Evolutionary conservation across 2,113 vertebrate genomes (phyloP), one percentile per base, ranked within the genome.

Genomic region (Paradoxurus hermaphroditus): DNA sequence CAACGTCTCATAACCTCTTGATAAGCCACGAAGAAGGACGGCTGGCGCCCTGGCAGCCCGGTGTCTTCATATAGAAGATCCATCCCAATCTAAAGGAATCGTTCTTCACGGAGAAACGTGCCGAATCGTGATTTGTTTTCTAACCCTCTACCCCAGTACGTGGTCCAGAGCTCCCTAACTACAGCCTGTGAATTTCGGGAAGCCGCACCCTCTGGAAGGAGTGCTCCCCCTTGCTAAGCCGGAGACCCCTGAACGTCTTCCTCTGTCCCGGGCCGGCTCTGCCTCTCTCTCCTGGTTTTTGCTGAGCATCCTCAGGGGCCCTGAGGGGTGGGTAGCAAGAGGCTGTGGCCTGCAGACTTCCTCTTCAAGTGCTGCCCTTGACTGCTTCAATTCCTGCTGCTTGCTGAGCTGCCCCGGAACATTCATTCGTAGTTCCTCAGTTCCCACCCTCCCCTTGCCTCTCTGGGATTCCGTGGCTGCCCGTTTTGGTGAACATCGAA

Each of bases 401-500:
- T 85, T 97, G 78, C 15, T 70, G 16, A 84, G 73, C 15, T 87
- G 83, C 29, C 81, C 0, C 81, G 36, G 82, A 68, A 95, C 46
- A 84, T 94, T 95, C 96, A 85, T 94, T 97, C 88, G 75, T 87
- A 85, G 1, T 94, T 95, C n/a, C 34, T 95, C 78, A 97, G 31
- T 41, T 62, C 59, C n/a, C 46, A 83, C 0, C 0, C 16, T 93
- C 34, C 70, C 34, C 65, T 97, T 89, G 82, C 78, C 91, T 86
- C 93, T 77, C 70, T 16, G 70, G 59, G 13, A 96, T 73, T 1
- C 96, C 85, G 36, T 95, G 96, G 72, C 87, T 97, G 16, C 94
- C n/a, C 13, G 82, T 96, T 97, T 63, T 97, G 97, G 96, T 98
- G 92, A 97, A 97, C 91, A 98, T 86, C 72, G 85, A 98, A 95